A percentile compares a stretch with the other conserved stretches of the same genome.
phyloP scores from a whole-genome alignment of 2,113 vertebrate genomes.

The Geococcyx californianus region DNA sequence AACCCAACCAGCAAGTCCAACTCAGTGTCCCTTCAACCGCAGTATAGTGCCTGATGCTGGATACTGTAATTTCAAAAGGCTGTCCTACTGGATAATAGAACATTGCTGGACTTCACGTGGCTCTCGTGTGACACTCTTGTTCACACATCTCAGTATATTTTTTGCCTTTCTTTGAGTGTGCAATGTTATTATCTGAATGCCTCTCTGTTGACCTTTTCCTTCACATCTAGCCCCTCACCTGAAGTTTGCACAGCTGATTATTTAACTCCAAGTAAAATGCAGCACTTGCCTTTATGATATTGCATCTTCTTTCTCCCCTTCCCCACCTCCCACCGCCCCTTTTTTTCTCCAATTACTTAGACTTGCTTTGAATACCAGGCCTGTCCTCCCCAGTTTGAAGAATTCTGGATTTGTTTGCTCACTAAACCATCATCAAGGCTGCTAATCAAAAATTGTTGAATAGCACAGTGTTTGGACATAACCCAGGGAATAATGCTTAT shows the following conservation, averaged over 20 bases:
- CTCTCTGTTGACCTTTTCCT: not conserved
- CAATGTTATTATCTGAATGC: not conserved
- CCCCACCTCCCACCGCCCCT: accelerated
- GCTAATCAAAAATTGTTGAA: not conserved
- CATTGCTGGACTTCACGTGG: not conserved
- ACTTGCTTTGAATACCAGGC: not conserved
- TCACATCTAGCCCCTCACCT: not conserved
- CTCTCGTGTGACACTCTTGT: not conserved
- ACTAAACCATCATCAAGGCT: not conserved
- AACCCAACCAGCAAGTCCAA: not conserved
- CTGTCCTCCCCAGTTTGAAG: not conserved
- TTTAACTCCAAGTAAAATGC: not conserved
- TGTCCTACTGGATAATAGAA: not conserved
- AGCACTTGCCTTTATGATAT: not conserved
- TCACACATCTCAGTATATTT: not conserved
- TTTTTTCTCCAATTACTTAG: not conserved
- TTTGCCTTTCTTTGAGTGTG: not conserved
- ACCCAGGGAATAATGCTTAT: not conserved
- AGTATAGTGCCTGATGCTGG: not conserved
- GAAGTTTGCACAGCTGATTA: not conserved
- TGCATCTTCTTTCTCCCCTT: not conserved
- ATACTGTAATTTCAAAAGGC: not conserved
- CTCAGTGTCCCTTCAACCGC: not conserved
- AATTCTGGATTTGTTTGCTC: not conserved
- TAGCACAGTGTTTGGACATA: not conserved